These are phyloP conservation scores for Parazoanthus swiftii DNA, from an alignment of 92 coral and sea anemone genomes.

Conservation along the genomic window DNA sequence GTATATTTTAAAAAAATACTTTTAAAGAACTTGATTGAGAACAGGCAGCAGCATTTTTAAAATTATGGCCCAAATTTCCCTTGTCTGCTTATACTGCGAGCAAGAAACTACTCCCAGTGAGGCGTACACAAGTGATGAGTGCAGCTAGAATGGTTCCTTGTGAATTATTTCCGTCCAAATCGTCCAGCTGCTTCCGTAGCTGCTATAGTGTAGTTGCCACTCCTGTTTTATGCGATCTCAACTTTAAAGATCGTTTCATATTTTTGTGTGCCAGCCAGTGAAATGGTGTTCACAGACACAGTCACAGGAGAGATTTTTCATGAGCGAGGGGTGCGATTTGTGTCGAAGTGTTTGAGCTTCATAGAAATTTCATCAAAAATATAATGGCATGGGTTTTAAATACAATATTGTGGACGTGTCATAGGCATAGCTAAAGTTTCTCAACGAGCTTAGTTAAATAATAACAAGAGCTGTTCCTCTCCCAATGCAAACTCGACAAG, in stretches of 20 bases:
- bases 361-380: not conserved
- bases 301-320: conserved; percentile 9
- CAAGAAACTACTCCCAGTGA: conserved; percentile 2
- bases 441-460: not conserved
- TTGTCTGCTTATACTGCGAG: too few species aligned
- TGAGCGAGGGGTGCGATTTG: conserved; percentile 1
- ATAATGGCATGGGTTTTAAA: not conserved
- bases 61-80: too few species aligned
- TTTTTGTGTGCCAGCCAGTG: not conserved
- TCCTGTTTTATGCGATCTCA: not conserved
- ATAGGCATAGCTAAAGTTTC: not conserved
- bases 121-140: not conserved
- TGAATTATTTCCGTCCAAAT: not conserved
- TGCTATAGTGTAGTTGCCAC: conserved; percentile 8
- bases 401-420: not conserved
- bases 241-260: not conserved
- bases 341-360: conserved; percentile 3
- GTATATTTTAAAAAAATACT: too few species aligned
- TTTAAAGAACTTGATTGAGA: too few species aligned
- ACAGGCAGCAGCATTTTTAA: too few species aligned
- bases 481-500: not conserved
- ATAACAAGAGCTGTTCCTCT: not conserved
- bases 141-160: conserved; percentile 15
- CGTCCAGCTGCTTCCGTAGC: not conserved
- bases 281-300: not conserved